phyloP scores from a whole-genome alignment of 1,140 invertebrate genomes.

The Anagrus nilaparvatae region DNA sequence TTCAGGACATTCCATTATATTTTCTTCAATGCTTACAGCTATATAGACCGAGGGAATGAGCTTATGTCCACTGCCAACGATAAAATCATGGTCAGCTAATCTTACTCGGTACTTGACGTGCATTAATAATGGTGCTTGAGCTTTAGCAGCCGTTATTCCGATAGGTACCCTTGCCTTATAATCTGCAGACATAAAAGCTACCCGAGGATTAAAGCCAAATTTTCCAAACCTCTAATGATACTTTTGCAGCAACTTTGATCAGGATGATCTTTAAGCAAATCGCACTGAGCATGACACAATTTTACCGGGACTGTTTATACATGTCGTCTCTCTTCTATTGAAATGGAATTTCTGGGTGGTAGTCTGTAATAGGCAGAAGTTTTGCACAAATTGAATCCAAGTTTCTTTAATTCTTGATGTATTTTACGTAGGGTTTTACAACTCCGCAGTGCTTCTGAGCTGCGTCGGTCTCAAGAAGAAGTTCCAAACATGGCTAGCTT shows the following conservation, averaged over 20 bases:
- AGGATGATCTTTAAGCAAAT: constrained; percentile 7
- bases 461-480: constrained; percentile 14
- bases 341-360: constrained; percentile 5
- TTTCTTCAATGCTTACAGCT: too few relatives aligned
- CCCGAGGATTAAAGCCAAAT: constrained; percentile 18
- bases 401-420: constrained; percentile 3
- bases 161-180: too few relatives aligned
- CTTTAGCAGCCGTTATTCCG: too few relatives aligned
- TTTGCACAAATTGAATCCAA: constrained; percentile 9
- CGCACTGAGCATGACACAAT: neutral
- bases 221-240: constrained; percentile 1
- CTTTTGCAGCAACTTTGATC: constrained; percentile 2
- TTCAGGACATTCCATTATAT: too few relatives aligned
- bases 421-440: constrained; percentile 15
- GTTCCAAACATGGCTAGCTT: constrained; percentile 16
- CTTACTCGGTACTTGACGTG: too few relatives aligned
- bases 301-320: constrained; percentile 5
- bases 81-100: too few relatives aligned
- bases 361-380: constrained; percentile 8
- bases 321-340: constrained; percentile 7
- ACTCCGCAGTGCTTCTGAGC: constrained; percentile 11
- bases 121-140: too few relatives aligned
- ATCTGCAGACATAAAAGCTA: too few relatives aligned
- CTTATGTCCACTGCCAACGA: too few relatives aligned
- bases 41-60: too few relatives aligned